phyloP scores from a whole-genome alignment of 2,888 invertebrate genomes.

The Uloborus plumipes region DNA sequence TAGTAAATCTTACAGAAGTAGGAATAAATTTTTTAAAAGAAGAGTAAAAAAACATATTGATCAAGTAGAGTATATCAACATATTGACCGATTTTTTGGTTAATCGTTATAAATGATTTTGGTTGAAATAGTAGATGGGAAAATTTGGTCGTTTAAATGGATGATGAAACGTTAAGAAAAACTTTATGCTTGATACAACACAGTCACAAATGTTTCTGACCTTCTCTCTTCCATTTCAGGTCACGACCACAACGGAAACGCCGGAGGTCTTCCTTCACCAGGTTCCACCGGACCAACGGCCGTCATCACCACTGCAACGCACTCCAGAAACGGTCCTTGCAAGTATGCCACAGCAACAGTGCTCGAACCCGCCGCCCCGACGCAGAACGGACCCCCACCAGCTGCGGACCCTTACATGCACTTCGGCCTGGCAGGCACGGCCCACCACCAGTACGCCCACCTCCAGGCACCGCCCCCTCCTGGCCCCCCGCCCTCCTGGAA shows the following conservation, averaged over 20 bases:
- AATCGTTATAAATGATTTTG: too few species aligned
- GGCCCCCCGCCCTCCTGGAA: conserved; percentile 38
- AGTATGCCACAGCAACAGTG: conserved; percentile 48
- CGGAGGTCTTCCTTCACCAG: conserved; percentile 27
- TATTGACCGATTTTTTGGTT: too few species aligned
- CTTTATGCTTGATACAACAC: too few species aligned
- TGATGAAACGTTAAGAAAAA: too few species aligned
- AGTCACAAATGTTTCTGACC: too few species aligned
- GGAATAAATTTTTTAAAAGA: too few species aligned
- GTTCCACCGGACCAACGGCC: conserved; percentile 13
- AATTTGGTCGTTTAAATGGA: too few species aligned
- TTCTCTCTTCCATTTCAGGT: conserved; percentile 17
- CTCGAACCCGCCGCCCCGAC: conserved; percentile 29
- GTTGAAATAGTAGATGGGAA: too few species aligned
- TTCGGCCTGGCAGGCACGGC: conserved; percentile 30
- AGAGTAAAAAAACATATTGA: too few species aligned
- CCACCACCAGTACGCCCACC: conserved; percentile 44
- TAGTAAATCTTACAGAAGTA: too few species aligned
- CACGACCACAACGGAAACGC: conserved; percentile 42
- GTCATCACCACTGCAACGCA: conserved; percentile 21
- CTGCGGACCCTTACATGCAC: conserved; percentile 51
- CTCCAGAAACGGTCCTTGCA: conserved; percentile 52
- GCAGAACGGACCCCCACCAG: conserved; percentile 17
- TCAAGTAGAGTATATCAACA: too few species aligned
- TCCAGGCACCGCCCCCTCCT: conserved; percentile 40